These are phyloP conservation scores for Apeira syringaria DNA, from an alignment of 2,888 invertebrate genomes.

Conservation along the genomic window DNA sequence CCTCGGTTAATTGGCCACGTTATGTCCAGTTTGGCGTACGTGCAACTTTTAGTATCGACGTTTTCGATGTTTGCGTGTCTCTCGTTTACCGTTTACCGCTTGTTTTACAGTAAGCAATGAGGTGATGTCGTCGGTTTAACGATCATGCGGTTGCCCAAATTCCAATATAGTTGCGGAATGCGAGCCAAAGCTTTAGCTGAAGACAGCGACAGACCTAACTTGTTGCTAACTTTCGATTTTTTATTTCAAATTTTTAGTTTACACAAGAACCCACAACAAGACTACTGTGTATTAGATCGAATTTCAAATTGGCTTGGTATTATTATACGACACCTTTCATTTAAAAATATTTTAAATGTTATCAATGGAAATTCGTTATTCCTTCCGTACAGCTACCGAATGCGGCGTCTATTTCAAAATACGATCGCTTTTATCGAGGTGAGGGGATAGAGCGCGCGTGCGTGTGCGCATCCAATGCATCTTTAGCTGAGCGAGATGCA, in stretches of 20 bases:
- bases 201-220: no score
- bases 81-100: slow-evolving; percentile 49
- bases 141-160: slow-evolving; percentile 35
- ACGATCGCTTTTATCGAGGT: slow-evolving; percentile 72
- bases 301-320: no score
- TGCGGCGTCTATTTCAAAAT: slow-evolving; percentile 71
- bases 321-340: no score
- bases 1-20: slow-evolving; percentile 66
- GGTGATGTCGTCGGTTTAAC: slow-evolving; percentile 47
- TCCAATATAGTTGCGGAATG: slow-evolving; percentile 19
- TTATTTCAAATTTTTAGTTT: no score
- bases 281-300: no score
- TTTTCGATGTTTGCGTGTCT: slow-evolving; percentile 51
- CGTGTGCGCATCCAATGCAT: slow-evolving; percentile 76
- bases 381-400: slow-evolving; percentile 73
- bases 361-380: slow-evolving; percentile 70
- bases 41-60: slow-evolving; percentile 55
- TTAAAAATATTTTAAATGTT: no score
- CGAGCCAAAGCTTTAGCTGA: slow-evolving; percentile 3
- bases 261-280: no score
- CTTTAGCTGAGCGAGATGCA: slow-evolving; percentile 47
- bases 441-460: slow-evolving; percentile 74
- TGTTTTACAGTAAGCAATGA: slow-evolving; percentile 49
- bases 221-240: no score
- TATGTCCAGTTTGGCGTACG: slow-evolving; percentile 53